phyloP scores from a whole-genome alignment of 37 sponge, comb jelly and placozoan species.

The Diacarnus erythraeanus region DNA sequence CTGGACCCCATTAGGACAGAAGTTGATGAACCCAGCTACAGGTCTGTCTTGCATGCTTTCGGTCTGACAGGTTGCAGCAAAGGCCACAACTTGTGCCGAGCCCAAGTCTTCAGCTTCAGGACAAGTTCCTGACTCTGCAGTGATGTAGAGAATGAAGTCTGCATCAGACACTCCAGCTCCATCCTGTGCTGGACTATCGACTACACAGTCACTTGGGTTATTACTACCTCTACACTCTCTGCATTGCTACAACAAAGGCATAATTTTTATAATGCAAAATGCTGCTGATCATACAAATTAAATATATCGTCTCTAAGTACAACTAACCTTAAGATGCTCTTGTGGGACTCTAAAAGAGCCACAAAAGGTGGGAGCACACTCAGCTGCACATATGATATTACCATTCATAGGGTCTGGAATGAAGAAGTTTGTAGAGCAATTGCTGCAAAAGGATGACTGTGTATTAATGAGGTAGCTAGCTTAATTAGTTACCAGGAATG shows the following conservation, averaged over 20 bases:
- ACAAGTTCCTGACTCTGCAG: slow-evolving; percentile 42
- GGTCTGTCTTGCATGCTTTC: slow-evolving; percentile 76
- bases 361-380: slow-evolving; percentile 31
- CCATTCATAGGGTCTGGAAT: neutral
- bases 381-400: neutral
- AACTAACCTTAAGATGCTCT: slow-evolving; percentile 39
- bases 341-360: slow-evolving; percentile 32
- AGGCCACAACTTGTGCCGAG: slow-evolving; percentile 53
- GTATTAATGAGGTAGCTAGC: too few species aligned
- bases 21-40: slow-evolving; percentile 77
- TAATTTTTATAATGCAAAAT: too few species aligned
- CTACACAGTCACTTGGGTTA: neutral
- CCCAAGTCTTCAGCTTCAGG: neutral
- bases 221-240: neutral
- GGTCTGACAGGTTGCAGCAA: slow-evolving; percentile 66
- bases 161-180: slow-evolving; percentile 74
- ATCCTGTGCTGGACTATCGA: neutral
- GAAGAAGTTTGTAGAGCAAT: neutral
- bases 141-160: slow-evolving; percentile 76
- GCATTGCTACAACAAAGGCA: neutral
- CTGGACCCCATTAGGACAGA: slow-evolving; percentile 69
- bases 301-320: too few species aligned
- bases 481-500: too few species aligned
- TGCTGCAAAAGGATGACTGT: neutral
- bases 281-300: too few species aligned